Base-by-base conservation (phyloP, 2,797 vertebrate species). In the Podarcis lilfordi region DNA sequence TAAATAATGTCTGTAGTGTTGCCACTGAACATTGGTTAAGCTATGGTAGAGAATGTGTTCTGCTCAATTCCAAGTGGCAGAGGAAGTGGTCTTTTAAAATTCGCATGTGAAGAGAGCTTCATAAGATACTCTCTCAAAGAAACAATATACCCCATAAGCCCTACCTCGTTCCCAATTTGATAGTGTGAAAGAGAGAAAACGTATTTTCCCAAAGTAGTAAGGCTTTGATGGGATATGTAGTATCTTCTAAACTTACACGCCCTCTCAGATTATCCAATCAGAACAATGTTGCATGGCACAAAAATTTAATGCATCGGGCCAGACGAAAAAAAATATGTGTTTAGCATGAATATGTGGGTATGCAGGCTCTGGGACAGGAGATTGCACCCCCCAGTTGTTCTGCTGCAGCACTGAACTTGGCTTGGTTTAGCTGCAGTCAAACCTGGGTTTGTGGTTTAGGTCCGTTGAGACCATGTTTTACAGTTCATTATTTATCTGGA, bases 151-250 rank as follows among this genome's bases (percentile, higher is more conserved):
- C 7, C n/a, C 68, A 15, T 23, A 78, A 68, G 82, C 27, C 10
- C 64, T 19, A 35, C 7, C 32, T 64, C 25, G 3, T 86, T 72
- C 78, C 35, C 37, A 68, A 35, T 35, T 35, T 71, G 8, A 80
- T 68, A 1, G 59, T 69, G 89, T 72, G 80, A 43, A 93, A 71
- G 8, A 91, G 25, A 45, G 11, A 69, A 85, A 68, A 32, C 92
- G 91, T 82, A 27, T 91, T 75, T 64, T 27, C 89, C 23, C 27
- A 80, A 86, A 72, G 29, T 82, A 64, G 15, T 81, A 82, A 87
- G 64, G 8, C 35, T 86, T 59, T 72, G 19, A 69, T 17, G 40
- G 45, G 23, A 80, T 86, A 32, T 23, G 68, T 17, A 37, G 4
- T 55, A 64, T 25, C 10, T n/a, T 23, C 69, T 72, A 87, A 87